These are phyloP conservation scores for Catharus minimus DNA, from an alignment of 2,113 vertebrate species.

Conservation along the genomic window DNA sequence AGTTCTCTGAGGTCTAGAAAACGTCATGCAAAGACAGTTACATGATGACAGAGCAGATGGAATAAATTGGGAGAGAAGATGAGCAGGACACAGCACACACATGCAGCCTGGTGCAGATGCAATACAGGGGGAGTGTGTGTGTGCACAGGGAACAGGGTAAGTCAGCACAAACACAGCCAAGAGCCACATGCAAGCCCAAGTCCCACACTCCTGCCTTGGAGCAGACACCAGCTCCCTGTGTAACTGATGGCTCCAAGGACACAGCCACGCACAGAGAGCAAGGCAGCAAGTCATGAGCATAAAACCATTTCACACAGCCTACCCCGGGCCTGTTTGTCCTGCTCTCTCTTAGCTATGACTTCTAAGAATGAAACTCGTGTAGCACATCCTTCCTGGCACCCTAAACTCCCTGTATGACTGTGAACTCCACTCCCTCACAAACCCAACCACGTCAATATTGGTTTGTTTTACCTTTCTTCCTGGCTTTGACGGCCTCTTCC, in stretches of 20 bases:
- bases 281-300: neutral
- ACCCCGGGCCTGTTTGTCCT: neutral
- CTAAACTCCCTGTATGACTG: neutral
- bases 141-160: neutral
- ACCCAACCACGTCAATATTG: fast-evolving
- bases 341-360: neutral
- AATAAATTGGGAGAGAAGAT: neutral
- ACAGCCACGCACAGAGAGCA: neutral
- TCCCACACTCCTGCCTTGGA: neutral
- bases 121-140: neutral
- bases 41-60: neutral
- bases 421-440: neutral
- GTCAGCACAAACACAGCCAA: neutral
- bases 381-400: neutral
- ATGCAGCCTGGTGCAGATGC: neutral
- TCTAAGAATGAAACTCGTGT: neutral
- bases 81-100: neutral
- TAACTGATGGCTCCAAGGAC: neutral
- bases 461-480: constrained; percentile 80
- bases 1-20: neutral
- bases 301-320: neutral
- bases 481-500: constrained; percentile 82
- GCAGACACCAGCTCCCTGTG: constrained; percentile 2
- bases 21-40: neutral
- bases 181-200: constrained; percentile 38